Percentiles rank a stretch among this genome's conserved stretches.
Conservation (phyloP, 2,113 vertebrate species). For the Morone chrysops region DNA sequence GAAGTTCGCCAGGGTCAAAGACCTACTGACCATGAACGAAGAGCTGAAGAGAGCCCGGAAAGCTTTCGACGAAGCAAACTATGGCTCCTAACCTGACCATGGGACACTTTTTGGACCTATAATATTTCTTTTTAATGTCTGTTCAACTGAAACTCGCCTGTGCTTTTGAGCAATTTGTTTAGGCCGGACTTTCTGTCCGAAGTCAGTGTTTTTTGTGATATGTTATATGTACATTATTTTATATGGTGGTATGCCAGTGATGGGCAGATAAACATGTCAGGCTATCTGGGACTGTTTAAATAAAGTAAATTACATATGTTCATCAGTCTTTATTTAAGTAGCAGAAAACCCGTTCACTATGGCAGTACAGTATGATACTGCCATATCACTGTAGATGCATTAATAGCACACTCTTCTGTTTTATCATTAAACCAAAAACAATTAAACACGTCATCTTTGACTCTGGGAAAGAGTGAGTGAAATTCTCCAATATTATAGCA, state of each 20-base stretch:
- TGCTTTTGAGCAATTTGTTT: neutral
- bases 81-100: constrained; percentile 87
- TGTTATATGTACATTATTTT: neutral
- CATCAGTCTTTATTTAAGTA: too few relatives aligned
- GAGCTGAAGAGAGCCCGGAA: constrained; percentile 97
- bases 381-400: too few relatives aligned
- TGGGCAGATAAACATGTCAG: neutral
- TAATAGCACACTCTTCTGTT: too few relatives aligned
- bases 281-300: constrained; percentile 7
- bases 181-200: neutral
- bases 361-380: neutral
- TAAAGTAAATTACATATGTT: constrained; percentile 37
- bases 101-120: neutral
- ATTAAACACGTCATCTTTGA: too few relatives aligned
- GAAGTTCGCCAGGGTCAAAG: constrained; percentile 98
- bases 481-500: too few relatives aligned
- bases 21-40: constrained; percentile 98
- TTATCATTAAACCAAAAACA: too few relatives aligned
- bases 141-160: too few relatives aligned
- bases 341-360: neutral
- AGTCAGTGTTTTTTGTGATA: neutral
- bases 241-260: neutral
- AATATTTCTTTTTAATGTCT: neutral
- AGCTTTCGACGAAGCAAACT: constrained; percentile 98
- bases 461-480: too few relatives aligned